Conservation (phyloP, 2,888 invertebrate genomes). For the Cheiracanthium punctorium region DNA sequence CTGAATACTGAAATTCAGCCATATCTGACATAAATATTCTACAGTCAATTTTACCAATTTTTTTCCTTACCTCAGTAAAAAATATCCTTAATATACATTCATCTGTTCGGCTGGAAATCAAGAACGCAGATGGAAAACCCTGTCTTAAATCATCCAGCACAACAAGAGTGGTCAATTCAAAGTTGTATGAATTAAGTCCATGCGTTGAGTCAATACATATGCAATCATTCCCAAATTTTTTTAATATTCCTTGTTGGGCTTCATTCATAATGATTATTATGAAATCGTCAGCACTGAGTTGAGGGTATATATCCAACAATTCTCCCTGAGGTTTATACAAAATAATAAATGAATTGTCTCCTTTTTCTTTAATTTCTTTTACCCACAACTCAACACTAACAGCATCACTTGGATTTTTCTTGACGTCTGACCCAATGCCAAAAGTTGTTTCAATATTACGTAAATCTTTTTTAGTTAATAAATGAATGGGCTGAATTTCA, state of each 20-base stretch:
- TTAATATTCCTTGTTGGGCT: conserved; percentile 20
- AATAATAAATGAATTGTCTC: not conserved
- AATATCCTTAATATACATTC: not conserved
- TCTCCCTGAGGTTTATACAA: conserved; percentile 1
- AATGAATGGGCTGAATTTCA: not conserved
- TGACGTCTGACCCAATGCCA: not conserved
- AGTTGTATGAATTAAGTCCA: conserved; percentile 22
- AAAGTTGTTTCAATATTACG: conserved; percentile 19
- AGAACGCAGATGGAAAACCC: conserved; percentile 35
- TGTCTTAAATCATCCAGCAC: conserved; percentile 15
- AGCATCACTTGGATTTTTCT: not conserved
- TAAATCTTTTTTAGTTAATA: conserved; percentile 13
- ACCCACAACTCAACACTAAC: conserved; percentile 5
- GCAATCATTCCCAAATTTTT: conserved; percentile 19
- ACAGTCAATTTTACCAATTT: not conserved
- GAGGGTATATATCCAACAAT: not conserved
- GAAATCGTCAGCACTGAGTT: conserved; percentile 14
- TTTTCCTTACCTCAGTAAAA: not conserved
- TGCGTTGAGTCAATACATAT: conserved; percentile 46
- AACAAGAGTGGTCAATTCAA: conserved; percentile 30
- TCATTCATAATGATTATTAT: conserved; percentile 37
- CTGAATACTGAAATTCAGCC: conserved; percentile 50
- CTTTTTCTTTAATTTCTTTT: not conserved
- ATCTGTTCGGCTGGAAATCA: conserved; percentile 19
- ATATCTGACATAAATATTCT: conserved; percentile 65